A percentile compares a stretch with the other conserved stretches of the same genome.
These are phyloP conservation scores for Tragelaphus imberbis DNA, from an alignment of 2,113 vertebrate genomes.

Conservation along the genomic window DNA sequence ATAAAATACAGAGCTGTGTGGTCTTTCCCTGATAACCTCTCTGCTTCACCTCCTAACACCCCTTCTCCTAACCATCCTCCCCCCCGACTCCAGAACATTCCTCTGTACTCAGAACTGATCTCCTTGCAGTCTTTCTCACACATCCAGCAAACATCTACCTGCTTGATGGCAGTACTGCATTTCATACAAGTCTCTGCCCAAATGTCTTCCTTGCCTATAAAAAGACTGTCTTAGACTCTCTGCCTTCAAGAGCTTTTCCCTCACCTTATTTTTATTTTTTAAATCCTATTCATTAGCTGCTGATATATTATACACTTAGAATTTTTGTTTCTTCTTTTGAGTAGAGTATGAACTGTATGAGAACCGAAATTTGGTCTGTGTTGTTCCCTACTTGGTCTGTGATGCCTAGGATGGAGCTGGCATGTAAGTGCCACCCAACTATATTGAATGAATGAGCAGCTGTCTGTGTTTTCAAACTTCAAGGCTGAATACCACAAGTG, in stretches of 20 bases:
- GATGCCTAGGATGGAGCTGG: background rate
- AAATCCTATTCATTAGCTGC: background rate
- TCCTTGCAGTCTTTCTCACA: background rate
- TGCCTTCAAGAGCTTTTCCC: background rate
- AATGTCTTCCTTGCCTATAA: background rate
- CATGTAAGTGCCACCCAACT: background rate
- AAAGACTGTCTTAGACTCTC: background rate
- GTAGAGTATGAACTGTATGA: background rate
- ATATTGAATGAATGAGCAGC: background rate
- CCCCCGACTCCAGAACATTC: background rate
- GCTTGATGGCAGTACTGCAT: too few relatives aligned
- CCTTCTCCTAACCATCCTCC: rapidly evolving
- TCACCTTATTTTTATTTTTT: background rate
- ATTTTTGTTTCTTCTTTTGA: background rate
- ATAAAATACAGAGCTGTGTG: background rate
- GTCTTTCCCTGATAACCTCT: background rate
- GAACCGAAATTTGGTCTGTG: background rate
- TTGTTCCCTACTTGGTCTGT: background rate
- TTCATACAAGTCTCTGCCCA: background rate
- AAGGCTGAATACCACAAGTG: background rate
- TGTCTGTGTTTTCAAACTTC: background rate
- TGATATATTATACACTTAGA: background rate
- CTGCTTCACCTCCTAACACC: background rate
- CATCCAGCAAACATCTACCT: background rate
- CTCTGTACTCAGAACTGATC: background rate